These are phyloP conservation scores for Drosophila sechellia DNA, from an alignment of 1,140 invertebrate genomes.

Conservation along the genomic window DNA sequence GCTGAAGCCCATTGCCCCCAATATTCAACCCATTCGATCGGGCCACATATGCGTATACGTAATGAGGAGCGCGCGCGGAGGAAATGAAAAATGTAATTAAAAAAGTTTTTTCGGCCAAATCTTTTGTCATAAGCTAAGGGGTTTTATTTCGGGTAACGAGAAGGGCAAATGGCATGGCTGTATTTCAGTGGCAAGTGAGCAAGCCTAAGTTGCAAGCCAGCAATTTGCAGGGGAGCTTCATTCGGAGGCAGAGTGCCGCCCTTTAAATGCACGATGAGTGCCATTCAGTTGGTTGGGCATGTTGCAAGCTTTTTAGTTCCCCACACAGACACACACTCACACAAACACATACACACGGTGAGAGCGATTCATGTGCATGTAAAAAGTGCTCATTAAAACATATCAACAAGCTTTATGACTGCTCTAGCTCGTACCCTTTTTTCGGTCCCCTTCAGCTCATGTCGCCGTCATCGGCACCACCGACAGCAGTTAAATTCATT, in stretches of 20 bases:
- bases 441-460: constrained; percentile 6
- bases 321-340: constrained; percentile 20
- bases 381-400: constrained; percentile 82
- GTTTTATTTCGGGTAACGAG: background rate
- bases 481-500: constrained; percentile 80
- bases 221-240: constrained; percentile 40
- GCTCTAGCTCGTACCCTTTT: constrained; percentile 1
- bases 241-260: constrained; percentile 36
- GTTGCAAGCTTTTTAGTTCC: constrained; percentile 68
- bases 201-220: constrained; percentile 62
- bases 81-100: constrained; percentile 83
- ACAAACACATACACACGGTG: constrained; percentile 3
- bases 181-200: constrained; percentile 48
- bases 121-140: constrained; percentile 53
- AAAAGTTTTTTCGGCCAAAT: constrained; percentile 73
- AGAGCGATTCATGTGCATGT: constrained; percentile 56
- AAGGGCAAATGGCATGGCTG: background rate
- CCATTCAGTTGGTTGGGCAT: constrained; percentile 56
- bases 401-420: constrained; percentile 79
- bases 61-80: constrained; percentile 54
- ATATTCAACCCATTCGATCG: constrained; percentile 22
- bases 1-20: constrained; percentile 2
- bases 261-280: constrained; percentile 70
- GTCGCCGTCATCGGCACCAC: constrained; percentile 48
- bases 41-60: constrained; percentile 70